These are phyloP conservation scores for Anguilla rostrata DNA, from an alignment of 2,113 vertebrate genomes.

Conservation along the genomic window DNA sequence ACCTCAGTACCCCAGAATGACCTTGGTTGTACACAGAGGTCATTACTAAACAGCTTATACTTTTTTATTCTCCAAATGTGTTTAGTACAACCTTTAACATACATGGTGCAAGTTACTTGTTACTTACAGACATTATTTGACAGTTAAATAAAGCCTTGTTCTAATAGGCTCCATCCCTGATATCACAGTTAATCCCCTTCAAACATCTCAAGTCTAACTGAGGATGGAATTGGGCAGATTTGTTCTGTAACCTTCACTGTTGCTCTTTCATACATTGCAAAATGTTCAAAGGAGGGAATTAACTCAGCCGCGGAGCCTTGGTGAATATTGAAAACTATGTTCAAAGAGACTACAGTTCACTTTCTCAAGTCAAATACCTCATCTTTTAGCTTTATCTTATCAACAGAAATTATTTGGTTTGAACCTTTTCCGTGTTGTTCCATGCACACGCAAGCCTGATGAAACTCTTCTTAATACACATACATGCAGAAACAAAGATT, in stretches of 20 bases:
- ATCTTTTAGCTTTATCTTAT: background rate
- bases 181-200: slow-evolving; percentile 31
- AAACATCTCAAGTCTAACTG: slow-evolving; percentile 16
- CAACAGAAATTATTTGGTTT: background rate
- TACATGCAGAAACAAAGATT: background rate
- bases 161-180: slow-evolving; percentile 23
- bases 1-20: background rate
- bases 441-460: background rate
- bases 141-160: background rate
- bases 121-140: slow-evolving; percentile 8
- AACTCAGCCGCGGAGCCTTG: slow-evolving; percentile 17
- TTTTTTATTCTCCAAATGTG: background rate
- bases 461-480: background rate
- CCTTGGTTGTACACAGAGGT: background rate
- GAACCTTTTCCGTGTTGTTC: background rate
- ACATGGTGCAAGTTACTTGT: background rate
- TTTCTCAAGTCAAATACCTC: background rate
- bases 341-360: background rate
- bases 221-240: slow-evolving; percentile 11
- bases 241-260: slow-evolving; percentile 7
- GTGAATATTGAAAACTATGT: slow-evolving; percentile 7
- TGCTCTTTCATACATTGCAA: slow-evolving; percentile 25
- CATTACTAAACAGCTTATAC: background rate
- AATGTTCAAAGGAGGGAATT: slow-evolving; percentile 33
- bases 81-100: background rate